Percentiles rank a stretch among this genome's conserved stretches.
These are phyloP conservation scores for Aurelia aurita complex sp. Pacific DNA, from an alignment of 30 jellyfish, hydroid and myxozoan genomes.

Conservation along the genomic window DNA sequence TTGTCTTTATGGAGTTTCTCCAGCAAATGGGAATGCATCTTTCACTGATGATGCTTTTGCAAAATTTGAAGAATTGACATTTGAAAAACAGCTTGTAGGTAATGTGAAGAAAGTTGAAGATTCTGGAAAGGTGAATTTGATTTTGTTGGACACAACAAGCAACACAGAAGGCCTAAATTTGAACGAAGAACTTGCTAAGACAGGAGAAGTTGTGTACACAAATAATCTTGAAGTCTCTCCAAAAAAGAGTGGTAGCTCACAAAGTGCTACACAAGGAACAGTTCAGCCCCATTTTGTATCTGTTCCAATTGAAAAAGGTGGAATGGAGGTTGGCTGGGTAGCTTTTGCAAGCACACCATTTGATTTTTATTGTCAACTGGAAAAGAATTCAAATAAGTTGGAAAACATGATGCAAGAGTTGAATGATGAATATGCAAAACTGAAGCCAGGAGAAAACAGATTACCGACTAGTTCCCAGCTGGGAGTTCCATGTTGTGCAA, in stretches of 20 bases:
- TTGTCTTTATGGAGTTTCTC: slow-evolving; percentile 50
- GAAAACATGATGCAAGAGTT: slow-evolving; percentile 72
- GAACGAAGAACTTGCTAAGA: slow-evolving; percentile 53
- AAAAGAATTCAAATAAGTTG: slow-evolving; percentile 28
- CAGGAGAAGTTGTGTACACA: slow-evolving; percentile 29
- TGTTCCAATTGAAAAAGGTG: slow-evolving; percentile 40
- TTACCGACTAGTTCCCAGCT: slow-evolving; percentile 1
- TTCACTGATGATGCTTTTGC: slow-evolving; percentile 26
- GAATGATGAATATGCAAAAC: slow-evolving; percentile 32
- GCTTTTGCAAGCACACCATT: slow-evolving; percentile 66
- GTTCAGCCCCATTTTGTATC: slow-evolving; percentile 28
- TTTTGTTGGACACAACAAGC: slow-evolving; percentile 66
- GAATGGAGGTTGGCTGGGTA: slow-evolving; percentile 52
- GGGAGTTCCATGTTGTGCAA: slow-evolving; percentile 82
- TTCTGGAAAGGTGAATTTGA: slow-evolving; percentile 16
- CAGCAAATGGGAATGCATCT: slow-evolving; percentile 4
- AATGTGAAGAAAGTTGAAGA: slow-evolving; percentile 49
- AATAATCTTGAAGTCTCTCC: neutral
- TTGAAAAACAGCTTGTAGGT: slow-evolving; percentile 61
- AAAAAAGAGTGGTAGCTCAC: slow-evolving; percentile 10
- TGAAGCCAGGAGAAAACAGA: slow-evolving; percentile 20
- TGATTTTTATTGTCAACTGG: slow-evolving; percentile 71
- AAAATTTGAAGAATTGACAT: slow-evolving; percentile 63
- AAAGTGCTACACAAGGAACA: neutral
- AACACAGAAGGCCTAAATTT: slow-evolving; percentile 52